Conservation (phyloP, 2,113 vertebrate species). For the Oreochromis spilurus region DNA sequence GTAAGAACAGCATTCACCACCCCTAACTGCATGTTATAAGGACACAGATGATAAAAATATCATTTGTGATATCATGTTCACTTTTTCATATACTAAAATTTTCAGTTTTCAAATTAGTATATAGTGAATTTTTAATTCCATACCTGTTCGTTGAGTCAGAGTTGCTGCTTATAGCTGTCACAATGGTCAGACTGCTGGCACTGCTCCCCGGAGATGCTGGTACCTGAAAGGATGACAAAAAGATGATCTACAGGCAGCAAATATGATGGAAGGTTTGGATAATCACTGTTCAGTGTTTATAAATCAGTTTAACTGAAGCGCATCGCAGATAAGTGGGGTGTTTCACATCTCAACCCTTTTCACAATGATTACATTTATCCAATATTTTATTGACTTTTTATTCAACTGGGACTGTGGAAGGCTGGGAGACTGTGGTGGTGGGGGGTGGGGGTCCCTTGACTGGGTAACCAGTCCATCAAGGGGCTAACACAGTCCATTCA, state of each 20-base stretch:
- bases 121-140: neutral
- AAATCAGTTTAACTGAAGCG: neutral
- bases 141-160: constrained; percentile 84
- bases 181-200: constrained; percentile 86
- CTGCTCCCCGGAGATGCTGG: constrained; percentile 84
- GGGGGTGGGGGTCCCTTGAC: neutral
- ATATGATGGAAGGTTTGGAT: neutral
- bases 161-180: constrained; percentile 83
- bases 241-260: neutral
- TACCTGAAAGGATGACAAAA: constrained; percentile 68
- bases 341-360: neutral
- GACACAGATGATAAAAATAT: neutral
- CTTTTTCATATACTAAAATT: neutral
- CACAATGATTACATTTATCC: neutral
- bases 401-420: neutral
- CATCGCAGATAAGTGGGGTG: neutral
- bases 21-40: neutral
- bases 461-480: neutral
- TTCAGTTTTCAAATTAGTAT: neutral
- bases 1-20: neutral
- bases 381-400: neutral
- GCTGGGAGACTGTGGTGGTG: neutral
- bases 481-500: neutral
- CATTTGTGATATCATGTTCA: neutral
- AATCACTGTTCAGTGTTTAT: neutral